These are phyloP conservation scores for Thermophis baileyi DNA, from an alignment of 2,113 vertebrate species.

Conservation along the genomic window DNA sequence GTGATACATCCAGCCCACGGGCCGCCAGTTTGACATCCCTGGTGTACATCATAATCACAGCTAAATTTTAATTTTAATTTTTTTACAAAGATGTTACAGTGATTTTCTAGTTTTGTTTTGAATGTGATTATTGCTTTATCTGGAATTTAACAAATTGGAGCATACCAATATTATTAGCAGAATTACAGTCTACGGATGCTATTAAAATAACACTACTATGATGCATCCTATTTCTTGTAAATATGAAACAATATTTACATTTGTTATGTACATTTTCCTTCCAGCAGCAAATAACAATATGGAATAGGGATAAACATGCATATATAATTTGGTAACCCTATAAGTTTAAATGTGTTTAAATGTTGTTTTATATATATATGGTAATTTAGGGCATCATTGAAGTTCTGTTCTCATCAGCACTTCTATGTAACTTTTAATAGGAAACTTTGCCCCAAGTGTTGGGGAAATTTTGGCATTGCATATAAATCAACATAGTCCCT, in stretches of 20 bases:
- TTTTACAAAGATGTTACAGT: not conserved
- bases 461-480: not conserved
- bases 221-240: not conserved
- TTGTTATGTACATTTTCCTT: not conserved
- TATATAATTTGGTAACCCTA: not conserved
- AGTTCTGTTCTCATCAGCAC: not conserved
- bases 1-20: no score
- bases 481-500: not conserved
- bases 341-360: not conserved
- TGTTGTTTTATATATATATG: not conserved
- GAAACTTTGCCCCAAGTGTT: not conserved
- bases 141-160: not conserved
- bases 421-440: not conserved
- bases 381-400: not conserved
- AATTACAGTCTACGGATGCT: not conserved
- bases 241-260: not conserved
- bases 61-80: not conserved
- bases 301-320: not conserved
- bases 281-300: not conserved
- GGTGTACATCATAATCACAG: not conserved
- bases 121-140: not conserved
- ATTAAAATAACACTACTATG: not conserved
- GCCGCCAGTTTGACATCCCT: no score
- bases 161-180: not conserved
- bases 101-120: not conserved